These are phyloP conservation scores for Guaruba guarouba DNA, from an alignment of 2,113 vertebrate genomes.

Conservation along the genomic window DNA sequence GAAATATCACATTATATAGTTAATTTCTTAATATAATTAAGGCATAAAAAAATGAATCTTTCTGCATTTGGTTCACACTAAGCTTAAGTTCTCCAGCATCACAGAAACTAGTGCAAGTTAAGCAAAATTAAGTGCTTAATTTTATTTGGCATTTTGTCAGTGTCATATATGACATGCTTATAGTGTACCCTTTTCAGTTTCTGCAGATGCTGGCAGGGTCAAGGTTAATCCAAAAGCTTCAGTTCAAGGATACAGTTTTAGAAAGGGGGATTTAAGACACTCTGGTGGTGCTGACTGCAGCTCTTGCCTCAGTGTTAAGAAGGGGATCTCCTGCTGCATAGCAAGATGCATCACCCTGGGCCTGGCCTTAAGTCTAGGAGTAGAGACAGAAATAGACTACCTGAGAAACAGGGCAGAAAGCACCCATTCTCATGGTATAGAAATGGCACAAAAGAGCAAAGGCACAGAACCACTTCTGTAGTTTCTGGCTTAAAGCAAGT, in stretches of 20 bases:
- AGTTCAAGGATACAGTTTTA: not conserved
- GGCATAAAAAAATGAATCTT: not conserved
- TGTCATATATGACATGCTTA: not conserved
- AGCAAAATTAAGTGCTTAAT: not conserved
- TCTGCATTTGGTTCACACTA: not conserved
- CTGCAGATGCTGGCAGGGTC: not conserved
- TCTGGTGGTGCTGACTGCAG: not conserved
- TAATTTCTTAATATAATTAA: not conserved
- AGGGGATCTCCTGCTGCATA: not conserved
- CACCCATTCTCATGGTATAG: not conserved
- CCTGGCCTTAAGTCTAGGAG: not conserved
- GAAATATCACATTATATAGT: not conserved
- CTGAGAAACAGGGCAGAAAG: not conserved
- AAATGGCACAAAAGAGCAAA: not conserved
- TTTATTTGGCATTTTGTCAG: not conserved
- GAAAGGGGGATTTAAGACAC: not conserved
- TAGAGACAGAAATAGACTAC: not conserved
- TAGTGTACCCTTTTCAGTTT: not conserved
- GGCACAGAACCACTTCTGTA: not conserved
- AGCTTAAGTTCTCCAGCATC: not conserved
- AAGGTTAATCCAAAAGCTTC: not conserved
- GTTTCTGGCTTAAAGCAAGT: not conserved
- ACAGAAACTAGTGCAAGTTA: not conserved
- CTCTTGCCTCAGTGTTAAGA: not conserved
- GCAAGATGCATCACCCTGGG: not conserved